Percentiles rank a stretch among this genome's conserved stretches.
phyloP scores from a whole-genome alignment of 2,888 invertebrate genomes.

The Agrenia bidenticulata region DNA sequence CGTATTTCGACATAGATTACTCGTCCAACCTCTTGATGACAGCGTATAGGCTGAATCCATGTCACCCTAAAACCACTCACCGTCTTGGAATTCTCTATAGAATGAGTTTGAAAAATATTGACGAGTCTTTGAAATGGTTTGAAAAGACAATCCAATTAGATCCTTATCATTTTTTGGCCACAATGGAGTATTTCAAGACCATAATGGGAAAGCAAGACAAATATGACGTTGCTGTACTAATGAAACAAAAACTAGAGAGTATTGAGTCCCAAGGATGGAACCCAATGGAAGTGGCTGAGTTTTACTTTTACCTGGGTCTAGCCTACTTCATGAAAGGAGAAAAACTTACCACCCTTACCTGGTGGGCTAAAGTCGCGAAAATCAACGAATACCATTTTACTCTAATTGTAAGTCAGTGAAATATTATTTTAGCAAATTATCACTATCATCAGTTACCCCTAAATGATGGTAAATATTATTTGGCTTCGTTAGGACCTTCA shows the following conservation, averaged over 20 bases:
- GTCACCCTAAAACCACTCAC: conserved; percentile 40
- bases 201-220: conserved; percentile 22
- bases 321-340: conserved; percentile 35
- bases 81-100: conserved; percentile 39
- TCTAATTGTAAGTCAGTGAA: background rate
- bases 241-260: conserved; percentile 13
- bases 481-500: background rate
- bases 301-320: conserved; percentile 36
- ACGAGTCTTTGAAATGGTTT: conserved; percentile 38
- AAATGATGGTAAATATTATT: too few species aligned
- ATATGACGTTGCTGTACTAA: background rate
- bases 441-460: too few species aligned
- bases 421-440: too few species aligned
- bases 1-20: conserved; percentile 33
- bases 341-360: background rate
- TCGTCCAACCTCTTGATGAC: conserved; percentile 18
- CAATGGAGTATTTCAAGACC: conserved; percentile 43
- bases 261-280: conserved; percentile 22
- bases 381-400: background rate
- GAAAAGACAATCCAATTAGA: conserved; percentile 32
- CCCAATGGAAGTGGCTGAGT: conserved; percentile 27
- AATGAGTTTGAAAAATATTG: conserved; percentile 34
- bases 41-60: conserved; percentile 41
- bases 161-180: conserved; percentile 30
- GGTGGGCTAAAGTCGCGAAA: background rate